Base-by-base conservation (phyloP, 2,888 invertebrate genomes). In the Drosophila histrio region DNA sequence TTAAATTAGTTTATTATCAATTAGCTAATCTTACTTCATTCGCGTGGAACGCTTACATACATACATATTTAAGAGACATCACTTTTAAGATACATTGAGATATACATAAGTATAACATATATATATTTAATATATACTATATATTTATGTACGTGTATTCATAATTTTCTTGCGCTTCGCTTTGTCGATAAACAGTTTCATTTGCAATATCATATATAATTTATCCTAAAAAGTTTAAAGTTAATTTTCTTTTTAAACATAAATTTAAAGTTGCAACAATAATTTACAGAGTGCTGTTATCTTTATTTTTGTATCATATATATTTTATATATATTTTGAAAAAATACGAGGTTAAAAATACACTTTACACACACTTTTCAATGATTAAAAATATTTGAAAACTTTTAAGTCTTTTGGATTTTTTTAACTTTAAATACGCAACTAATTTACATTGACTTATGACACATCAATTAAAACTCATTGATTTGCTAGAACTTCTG, bases 371-470 rank as follows among this genome's bases (percentile, higher is more conserved):
- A 52, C 43, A 58, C 49, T 68, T 63, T 50, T 65, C 50, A 44
- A 57, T 57, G 47, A 26, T 59, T 65, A 66, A 65, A 53, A 36
- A 56, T 46, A 38, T 58, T 56, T 75, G 36, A 58, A 26, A 65
- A 64, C 34, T 52, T 73, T 68, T 78, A 68, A 88, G 80, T 86
- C 77, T 78, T 88, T 83, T 78, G 67, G 79, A 79, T 77, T 75
- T 82, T 46, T 52, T 50, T 52, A 54, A 47, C 44, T 38, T 66
- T 72, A 36, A 75, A 77, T 77, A 61, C 58, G 38, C 53, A 63
- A 61, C 46, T 78, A 67, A 43, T 66, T 57, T 70, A 72, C 72
- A 75, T 70, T 66, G 15, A 67, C 21, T 26, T 58, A 76, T 61
- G 60, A 72, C 46, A 72, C 72, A 58, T 50, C 30, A 6, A 39